A percentile compares a stretch with the other conserved stretches of the same genome.
Evolutionary conservation across 1,140 invertebrate species (phyloP).

Genomic region (Zophobas morio): DNA sequence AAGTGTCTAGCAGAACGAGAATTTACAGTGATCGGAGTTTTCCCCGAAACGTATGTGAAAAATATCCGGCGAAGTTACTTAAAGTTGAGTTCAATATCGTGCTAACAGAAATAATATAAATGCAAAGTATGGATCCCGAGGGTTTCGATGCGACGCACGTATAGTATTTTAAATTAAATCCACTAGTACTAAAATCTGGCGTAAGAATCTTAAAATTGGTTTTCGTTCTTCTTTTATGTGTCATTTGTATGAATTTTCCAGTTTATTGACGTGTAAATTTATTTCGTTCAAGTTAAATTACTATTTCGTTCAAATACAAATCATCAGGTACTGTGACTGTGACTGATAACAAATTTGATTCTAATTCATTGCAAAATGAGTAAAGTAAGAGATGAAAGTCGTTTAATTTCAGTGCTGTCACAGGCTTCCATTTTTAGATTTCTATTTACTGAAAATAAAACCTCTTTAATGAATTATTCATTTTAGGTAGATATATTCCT

Average conservation of each 20-base stretch:
- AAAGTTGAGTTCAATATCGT: conserved; percentile 34
- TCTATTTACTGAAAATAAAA: conserved; percentile 2
- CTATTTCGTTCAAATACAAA: neutral
- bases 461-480: conserved; percentile 27
- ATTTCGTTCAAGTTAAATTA: conserved; percentile 18
- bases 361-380: neutral
- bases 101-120: conserved; percentile 43
- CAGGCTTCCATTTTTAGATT: conserved; percentile 16
- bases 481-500: too few relatives aligned
- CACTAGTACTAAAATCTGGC: neutral
- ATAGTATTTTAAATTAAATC: conserved; percentile 37
- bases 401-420: conserved; percentile 1
- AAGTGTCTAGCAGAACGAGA: conserved; percentile 5
- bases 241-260: conserved; percentile 20
- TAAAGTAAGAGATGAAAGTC: neutral
- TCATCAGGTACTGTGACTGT: neutral
- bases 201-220: conserved; percentile 24
- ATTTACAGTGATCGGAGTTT: conserved; percentile 2
- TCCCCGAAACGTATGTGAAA: neutral
- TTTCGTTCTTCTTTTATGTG: conserved; percentile 12
- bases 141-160: conserved; percentile 30
- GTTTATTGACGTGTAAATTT: conserved; percentile 11
- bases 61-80: conserved; percentile 19
- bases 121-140: conserved; percentile 39
- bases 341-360: neutral